Base-by-base conservation (phyloP, 2,113 vertebrate species). In the Hypomesus transpacificus region DNA sequence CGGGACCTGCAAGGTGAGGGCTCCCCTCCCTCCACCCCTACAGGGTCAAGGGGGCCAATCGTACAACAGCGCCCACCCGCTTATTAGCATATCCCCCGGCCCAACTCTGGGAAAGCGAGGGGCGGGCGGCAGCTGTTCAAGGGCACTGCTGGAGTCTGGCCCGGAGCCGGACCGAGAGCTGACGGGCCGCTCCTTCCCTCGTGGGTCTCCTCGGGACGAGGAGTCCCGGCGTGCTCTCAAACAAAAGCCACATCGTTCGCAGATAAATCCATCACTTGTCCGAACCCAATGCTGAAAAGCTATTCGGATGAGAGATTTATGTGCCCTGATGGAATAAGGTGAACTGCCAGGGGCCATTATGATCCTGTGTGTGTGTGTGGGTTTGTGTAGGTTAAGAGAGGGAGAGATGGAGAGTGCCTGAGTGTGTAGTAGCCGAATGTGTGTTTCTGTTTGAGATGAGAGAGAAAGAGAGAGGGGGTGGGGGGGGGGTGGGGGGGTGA, bases 1-100 rank as follows among this genome's bases (percentile, higher is more conserved):
- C 0, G 97, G 97, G 64, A 97, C 96, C 61, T 99, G 95, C 88
- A 99, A 99, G 95, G 97, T 98, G 66, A 70, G 70, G 66, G 16
- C 34, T 52, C 31, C 58, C 57, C 63, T 65, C 22, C 59, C 46
- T 59, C 4, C 26, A 5, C 63, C 59, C 59, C 60, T 66, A 34
- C 67, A 3, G 28, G 16, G 69, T 74, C 73, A 74, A 2, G 77
- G 77, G 75, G 69, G 73, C 80, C 80, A 18, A 18, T 17, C 46
- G 62, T 60, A 63, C 39, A 54, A 16, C 24, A 16, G n/a, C 62
- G 60, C 69, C 71, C 60, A 74, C 62, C 65, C 74, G 75, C 75
- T 64, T 63, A 77, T 73, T 53, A 61, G 66, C 69, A 79, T 75
- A 66, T 4, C 80, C 75, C 68, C 66, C 61, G 9, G 39, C 7